Conservation (phyloP, 2,113 vertebrate species). For the Tichodroma muraria region DNA sequence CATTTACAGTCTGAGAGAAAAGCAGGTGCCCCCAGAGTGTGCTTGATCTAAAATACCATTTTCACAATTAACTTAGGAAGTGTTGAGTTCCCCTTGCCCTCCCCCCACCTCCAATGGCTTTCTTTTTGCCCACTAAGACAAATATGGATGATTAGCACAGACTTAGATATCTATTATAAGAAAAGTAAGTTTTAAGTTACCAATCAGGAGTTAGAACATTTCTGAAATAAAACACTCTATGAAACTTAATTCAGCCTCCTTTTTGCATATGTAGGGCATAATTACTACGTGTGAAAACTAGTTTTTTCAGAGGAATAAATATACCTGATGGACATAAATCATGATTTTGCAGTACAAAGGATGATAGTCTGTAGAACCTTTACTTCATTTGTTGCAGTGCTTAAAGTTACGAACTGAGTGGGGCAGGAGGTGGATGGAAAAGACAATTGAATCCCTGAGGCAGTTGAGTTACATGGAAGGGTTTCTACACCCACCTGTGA, state of each 20-base stretch:
- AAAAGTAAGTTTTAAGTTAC: background rate
- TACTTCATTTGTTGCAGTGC: background rate
- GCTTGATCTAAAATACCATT: background rate
- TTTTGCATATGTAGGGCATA: background rate
- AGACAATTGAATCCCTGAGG: background rate
- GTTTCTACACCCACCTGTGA: background rate
- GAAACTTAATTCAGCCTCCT: background rate
- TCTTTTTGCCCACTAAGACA: background rate
- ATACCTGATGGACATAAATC: background rate
- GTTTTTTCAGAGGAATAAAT: background rate
- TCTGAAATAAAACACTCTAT: background rate
- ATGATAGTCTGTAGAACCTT: background rate
- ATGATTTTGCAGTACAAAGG: background rate
- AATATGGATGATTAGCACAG: background rate
- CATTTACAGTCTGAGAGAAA: background rate
- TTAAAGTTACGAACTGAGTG: background rate
- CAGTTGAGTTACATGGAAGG: accelerated
- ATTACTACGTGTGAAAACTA: background rate
- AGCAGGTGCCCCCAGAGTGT: background rate
- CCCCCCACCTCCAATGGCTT: accelerated
- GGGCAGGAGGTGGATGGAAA: background rate
- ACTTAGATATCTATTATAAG: background rate
- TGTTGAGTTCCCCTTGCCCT: background rate
- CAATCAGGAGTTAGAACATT: background rate
- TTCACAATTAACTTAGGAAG: background rate